These are phyloP conservation scores for Allobates femoralis DNA, from an alignment of 2,797 vertebrate genomes.

Conservation along the genomic window DNA sequence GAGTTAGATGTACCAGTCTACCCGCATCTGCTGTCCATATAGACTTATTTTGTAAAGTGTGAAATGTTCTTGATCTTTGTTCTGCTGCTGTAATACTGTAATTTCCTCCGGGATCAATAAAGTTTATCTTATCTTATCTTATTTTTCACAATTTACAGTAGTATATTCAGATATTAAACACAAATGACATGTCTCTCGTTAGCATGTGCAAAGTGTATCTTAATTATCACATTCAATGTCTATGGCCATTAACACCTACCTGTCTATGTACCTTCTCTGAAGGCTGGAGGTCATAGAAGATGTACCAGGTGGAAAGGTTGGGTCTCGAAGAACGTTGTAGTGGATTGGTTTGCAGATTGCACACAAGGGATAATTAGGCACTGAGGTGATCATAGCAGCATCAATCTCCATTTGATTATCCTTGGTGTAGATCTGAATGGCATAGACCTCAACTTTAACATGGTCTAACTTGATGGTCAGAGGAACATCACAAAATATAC, in stretches of 20 bases:
- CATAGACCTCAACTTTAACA: slow-evolving; percentile 83
- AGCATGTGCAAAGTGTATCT: neutral
- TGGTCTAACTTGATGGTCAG: slow-evolving; percentile 88
- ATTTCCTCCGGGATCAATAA: too few species aligned
- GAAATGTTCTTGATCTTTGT: too few species aligned
- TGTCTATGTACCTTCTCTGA: slow-evolving; percentile 85
- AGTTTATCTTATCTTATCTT: too few species aligned
- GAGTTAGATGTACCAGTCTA: too few species aligned
- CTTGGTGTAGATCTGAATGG: slow-evolving; percentile 95
- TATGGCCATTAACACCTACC: slow-evolving; percentile 78
- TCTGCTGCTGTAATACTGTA: too few species aligned
- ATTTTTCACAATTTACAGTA: neutral
- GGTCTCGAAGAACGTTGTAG: slow-evolving; percentile 88
- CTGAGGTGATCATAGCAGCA: slow-evolving; percentile 90
- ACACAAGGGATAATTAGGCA: slow-evolving; percentile 81
- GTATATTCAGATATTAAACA: neutral
- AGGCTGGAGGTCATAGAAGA: slow-evolving; percentile 82
- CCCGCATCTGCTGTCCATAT: too few species aligned
- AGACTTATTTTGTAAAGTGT: too few species aligned
- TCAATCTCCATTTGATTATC: slow-evolving; percentile 96
- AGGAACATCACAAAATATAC: slow-evolving; percentile 92
- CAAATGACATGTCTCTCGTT: neutral
- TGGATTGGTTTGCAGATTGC: slow-evolving; percentile 82
- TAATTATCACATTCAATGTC: neutral
- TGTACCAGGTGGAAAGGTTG: slow-evolving; percentile 80